Base-by-base conservation (phyloP, 2,888 invertebrate species). In the Oscheius onirici region DNA sequence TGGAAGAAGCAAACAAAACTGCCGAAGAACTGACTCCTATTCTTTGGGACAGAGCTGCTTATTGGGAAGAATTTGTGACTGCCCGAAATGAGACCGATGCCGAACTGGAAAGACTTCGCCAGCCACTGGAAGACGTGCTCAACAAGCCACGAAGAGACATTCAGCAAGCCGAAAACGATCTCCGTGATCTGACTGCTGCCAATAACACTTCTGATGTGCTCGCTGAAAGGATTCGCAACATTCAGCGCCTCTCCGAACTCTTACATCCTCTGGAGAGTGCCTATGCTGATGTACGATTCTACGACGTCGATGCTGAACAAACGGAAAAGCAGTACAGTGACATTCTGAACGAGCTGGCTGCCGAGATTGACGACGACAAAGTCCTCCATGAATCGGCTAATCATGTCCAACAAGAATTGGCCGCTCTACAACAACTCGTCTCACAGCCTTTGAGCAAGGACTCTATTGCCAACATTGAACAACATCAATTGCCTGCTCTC, bases 221-320 rank as follows among this genome's bases (percentile, higher is more conserved):
- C 34, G 69, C 74, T 49, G 73, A 66, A 41, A 75, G 71, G 46
- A 74, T 75, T 41, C 52, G 51, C 52, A 70, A 73, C 46, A 73
- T 84, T 72, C 79, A 82, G 71, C 72, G 73, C 28, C 74, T 83
- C 40, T 80, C 79, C 28, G 79, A 83, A 65, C 71, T 75, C 55
- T 73, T 83, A 20, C 73, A 83, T 65, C 82, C 82, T 60, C 77
- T 82, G 40, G 84, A 79, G 55, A 80, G 74, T 60, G 80, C 81
- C 22, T 78, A 82, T 63, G 76, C 80, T 17, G 82, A 82, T 61
- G 81, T 82, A 22, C 80, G 83, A 61, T 84, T 84, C 77, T 72
- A 80, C 66, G 81, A 84, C 49, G 79, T 80, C 10, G 82, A 84
- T 46, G 72, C 78, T 51, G 81, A 84, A 55, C 79, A 84, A 65